Base-by-base conservation (phyloP, 2,797 vertebrate genomes). In the Sitta carolinensis region DNA sequence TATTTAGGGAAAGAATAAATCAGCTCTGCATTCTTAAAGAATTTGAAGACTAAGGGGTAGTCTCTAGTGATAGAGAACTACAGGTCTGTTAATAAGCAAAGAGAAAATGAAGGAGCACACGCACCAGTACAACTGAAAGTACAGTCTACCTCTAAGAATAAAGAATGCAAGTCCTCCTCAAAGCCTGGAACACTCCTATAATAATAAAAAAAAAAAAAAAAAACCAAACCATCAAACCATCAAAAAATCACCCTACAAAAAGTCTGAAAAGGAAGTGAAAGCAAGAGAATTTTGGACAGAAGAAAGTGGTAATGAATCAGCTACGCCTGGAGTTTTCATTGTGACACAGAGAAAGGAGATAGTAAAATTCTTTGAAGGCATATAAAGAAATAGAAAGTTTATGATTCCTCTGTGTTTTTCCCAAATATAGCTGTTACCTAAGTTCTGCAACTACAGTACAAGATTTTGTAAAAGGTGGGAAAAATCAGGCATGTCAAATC, bases 291-390 rank as follows among this genome's bases (percentile, higher is more conserved):
- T 83, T 29, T 5, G 16, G 45, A 57, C 17, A 68, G 57, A 80
- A 30, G 32, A 57, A 61, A 64, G 13, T 5, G 34, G 9, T 42
- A 72, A 84, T 84, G n/a, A 84, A 81, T 47, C 54, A 58, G 30
- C 42, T 88, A 38, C 29, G 25, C 16, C n/a, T 75, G n/a, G 77
- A 64, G 66, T 75, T 78, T 72, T 72, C 42, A 67, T 23, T 84
- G 80, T 84, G 84, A 84, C 36, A 77, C 34, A 58, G 73, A 76
- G 30, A 89, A 88, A 90, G 32, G 26, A 90, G 45, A 51, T 57
- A 61, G 26, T 13, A 86, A 85, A 93, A 84, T 61, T 48, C 27
- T 88, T 50, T 61, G 29, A 88, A 70, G 38, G 23, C 11, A 36
- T 26, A 55, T 30, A 40, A 68, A 75, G 73, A 81, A 80, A 51